Conservation (phyloP, 2,888 invertebrate genomes). For the Phengaris arion region DNA sequence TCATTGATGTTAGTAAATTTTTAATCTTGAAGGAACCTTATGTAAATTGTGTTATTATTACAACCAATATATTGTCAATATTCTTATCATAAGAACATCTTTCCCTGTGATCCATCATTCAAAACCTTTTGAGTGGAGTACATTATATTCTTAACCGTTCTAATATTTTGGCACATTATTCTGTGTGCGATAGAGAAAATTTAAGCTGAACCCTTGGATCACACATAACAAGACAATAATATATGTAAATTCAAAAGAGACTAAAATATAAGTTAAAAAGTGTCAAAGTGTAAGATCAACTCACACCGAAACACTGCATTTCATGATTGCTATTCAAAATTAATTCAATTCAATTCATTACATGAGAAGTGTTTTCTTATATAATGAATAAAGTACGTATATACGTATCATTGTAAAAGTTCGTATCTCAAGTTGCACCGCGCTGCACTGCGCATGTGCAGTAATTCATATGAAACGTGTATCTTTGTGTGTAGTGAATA, state of each 20-base stretch:
- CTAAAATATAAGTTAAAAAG: neutral
- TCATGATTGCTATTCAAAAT: no score
- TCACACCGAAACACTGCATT: no score
- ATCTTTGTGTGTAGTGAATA: no score
- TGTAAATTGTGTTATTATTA: neutral
- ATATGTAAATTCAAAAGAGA: neutral
- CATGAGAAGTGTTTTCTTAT: no score
- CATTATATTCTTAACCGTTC: neutral
- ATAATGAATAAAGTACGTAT: no score
- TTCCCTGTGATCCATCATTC: neutral
- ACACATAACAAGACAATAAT: conserved; percentile 11
- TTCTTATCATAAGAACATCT: neutral
- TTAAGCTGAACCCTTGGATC: conserved; percentile 23
- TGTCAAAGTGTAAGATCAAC: neutral
- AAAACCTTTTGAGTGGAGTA: conserved; percentile 9
- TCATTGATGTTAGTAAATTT: neutral
- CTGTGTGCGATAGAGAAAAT: neutral
- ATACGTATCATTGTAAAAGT: no score
- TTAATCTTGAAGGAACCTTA: conserved; percentile 40
- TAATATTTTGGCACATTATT: conserved; percentile 16
- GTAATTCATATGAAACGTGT: no score
- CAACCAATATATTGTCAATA: neutral
- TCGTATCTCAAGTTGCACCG: no score
- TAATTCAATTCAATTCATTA: no score
- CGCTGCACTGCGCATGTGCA: no score